Conservation (phyloP, 2,888 invertebrate species). For the Teleogryllus oceanicus region DNA sequence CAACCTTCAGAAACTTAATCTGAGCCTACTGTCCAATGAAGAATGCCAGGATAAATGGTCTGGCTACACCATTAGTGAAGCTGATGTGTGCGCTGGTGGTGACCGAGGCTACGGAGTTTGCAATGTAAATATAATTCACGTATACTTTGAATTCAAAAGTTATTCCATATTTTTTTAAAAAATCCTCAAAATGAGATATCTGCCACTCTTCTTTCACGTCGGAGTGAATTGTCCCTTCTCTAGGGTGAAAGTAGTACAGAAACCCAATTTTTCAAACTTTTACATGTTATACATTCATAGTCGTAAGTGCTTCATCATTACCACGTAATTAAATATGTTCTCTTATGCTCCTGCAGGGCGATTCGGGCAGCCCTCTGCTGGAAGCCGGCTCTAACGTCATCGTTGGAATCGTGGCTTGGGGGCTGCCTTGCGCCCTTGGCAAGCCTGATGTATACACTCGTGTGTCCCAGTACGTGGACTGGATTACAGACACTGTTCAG, state of each 20-base stretch:
- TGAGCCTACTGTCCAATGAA: constrained; percentile 28
- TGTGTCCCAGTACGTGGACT: constrained; percentile 46
- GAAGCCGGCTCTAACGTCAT: constrained; percentile 42
- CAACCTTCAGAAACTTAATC: constrained; percentile 32
- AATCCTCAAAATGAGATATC: no score
- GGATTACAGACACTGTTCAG: constrained; percentile 43
- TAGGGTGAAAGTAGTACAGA: no score
- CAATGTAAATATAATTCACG: constrained; percentile 28
- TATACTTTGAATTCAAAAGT: no score
- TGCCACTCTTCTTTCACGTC: no score
- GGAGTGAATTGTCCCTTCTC: no score
- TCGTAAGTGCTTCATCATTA: no score
- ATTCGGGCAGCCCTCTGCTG: constrained; percentile 41
- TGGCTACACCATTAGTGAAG: constrained; percentile 24
- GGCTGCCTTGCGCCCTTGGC: constrained; percentile 49
- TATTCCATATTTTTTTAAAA: no score
- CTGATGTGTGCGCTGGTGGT: constrained; percentile 33
- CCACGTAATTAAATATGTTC: neutral
- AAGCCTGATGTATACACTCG: constrained; percentile 50
- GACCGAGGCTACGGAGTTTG: constrained; percentile 33
- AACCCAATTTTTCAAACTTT: neutral
- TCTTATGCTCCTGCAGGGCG: constrained; percentile 30
- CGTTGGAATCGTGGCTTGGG: constrained; percentile 51
- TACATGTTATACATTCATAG: neutral
- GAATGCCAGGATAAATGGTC: constrained; percentile 29